Percentiles rank a stretch among this genome's conserved stretches.
Evolutionary conservation across 2,797 vertebrate species (phyloP).

Genomic region (Arremon brunneinucha): DNA sequence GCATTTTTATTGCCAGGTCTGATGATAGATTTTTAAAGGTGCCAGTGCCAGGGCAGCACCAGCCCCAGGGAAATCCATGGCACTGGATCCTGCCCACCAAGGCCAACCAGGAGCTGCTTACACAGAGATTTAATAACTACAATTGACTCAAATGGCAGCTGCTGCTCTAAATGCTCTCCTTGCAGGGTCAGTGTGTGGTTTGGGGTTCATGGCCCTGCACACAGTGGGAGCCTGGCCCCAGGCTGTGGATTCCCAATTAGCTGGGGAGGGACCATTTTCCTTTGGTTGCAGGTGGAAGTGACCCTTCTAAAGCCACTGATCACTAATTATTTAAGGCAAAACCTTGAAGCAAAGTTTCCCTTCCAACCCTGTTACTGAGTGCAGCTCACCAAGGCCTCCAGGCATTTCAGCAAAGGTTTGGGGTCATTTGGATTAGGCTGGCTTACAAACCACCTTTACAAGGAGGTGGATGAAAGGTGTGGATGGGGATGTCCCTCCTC

Average conservation of each 20-base stretch:
- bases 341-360: neutral
- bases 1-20: neutral
- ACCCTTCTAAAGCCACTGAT: neutral
- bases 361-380: neutral
- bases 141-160: neutral
- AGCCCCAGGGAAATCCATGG: neutral
- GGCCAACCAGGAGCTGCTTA: neutral
- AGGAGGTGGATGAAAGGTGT: neutral
- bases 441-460: neutral
- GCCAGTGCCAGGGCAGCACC: neutral
- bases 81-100: neutral
- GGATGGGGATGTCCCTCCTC: accelerated
- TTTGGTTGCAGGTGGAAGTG: neutral
- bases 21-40: neutral
- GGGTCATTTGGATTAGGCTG: neutral
- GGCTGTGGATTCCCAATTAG: neutral
- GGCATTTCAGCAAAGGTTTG: neutral
- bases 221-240: accelerated
- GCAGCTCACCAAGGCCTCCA: neutral
- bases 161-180: neutral
- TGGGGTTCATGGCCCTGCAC: accelerated
- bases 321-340: neutral
- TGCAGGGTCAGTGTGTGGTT: neutral
- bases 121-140: accelerated
- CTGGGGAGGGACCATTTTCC: neutral